Conservation (phyloP, 2,888 invertebrate species). For the Pogonocherus hispidulus region DNA sequence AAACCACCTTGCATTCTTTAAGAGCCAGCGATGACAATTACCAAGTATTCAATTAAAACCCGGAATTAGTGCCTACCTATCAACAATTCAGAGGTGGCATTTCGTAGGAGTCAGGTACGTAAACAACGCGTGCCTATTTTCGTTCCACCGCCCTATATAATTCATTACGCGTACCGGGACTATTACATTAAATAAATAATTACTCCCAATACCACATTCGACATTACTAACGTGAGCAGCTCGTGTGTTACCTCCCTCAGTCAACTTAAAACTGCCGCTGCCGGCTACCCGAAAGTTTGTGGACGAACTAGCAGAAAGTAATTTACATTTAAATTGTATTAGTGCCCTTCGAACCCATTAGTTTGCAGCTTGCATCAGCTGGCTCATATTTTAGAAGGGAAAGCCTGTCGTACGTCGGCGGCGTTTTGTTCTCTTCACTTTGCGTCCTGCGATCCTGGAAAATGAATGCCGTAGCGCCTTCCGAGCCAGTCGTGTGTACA, state of each 20-base stretch:
- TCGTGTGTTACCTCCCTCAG: not conserved
- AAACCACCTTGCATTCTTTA: too few relatives aligned
- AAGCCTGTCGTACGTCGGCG: not conserved
- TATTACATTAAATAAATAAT: slow-evolving; percentile 26
- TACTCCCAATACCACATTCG: slow-evolving; percentile 17
- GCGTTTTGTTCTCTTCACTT: not conserved
- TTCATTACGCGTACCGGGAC: slow-evolving; percentile 19
- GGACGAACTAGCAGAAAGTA: not conserved
- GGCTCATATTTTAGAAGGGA: slow-evolving; percentile 18
- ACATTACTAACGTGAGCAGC: not conserved
- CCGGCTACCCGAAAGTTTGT: not conserved
- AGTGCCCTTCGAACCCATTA: slow-evolving; percentile 11
- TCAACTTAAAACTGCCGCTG: not conserved
- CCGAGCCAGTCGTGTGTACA: slow-evolving; percentile 16
- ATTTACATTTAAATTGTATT: slow-evolving; percentile 26
- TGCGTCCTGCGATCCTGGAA: slow-evolving; percentile 4
- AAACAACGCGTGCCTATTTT: slow-evolving; percentile 6
- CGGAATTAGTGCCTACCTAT: too few relatives aligned
- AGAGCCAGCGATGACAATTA: too few relatives aligned
- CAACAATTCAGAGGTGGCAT: not conserved
- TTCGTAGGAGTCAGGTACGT: slow-evolving; percentile 20
- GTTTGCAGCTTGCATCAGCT: slow-evolving; percentile 6
- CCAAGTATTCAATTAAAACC: too few relatives aligned
- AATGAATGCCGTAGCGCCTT: slow-evolving; percentile 24
- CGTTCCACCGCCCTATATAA: slow-evolving; percentile 17